Evolutionary conservation across 2,888 invertebrate genomes (phyloP), one percentile per base, ranked within the genome.

Genomic region (Cheilosia soror): DNA sequence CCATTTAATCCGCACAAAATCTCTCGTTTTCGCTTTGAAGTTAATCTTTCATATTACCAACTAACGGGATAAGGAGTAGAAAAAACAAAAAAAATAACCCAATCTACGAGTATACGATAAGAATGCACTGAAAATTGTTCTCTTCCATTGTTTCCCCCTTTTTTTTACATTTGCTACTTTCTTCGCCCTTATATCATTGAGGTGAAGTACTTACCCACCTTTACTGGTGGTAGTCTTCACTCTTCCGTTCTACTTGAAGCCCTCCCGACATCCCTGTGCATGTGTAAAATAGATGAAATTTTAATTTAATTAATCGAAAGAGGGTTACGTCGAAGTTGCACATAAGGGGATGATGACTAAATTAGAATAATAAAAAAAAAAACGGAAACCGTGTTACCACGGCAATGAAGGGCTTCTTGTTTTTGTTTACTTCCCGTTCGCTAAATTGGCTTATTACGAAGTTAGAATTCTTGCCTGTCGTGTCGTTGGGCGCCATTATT

Each of bases 221-320:
- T 33, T 49, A 49, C 49, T 33, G 53, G 11, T 53, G n/a, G n/a
- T n/a, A n/a, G n/a, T n/a, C n/a, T n/a, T n/a, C n/a, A 42, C 29
- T 55, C 42, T 29, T 20, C 29, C 27, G 29, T 37, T 37, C 5
- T 11, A 27, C 0, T 25, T 13, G 51, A 29, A 37, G 44, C 37
- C 37, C 9, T 29, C n/a, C 2, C 27, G 15, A 29, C 47, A 9
- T 49, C 2, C 33, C 7, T 51, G 15, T 51, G 29, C 25, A 15
- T 53, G 62, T 49, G 65, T 60, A 25, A 72, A 68, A 68, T 72
- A 83, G 60, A 72, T 78, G 68, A 83, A 79, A 79, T 68, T 78
- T 79, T 83, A 83, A 83, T 83, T 79, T 73, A 53, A 83, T 79
- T 83, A 83, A 79, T 53, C 47, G 27, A n/a, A 62, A 33, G 29